Conservation (phyloP, 2,113 vertebrate genomes). For the Speoplatyrhinus poulsoni region DNA sequence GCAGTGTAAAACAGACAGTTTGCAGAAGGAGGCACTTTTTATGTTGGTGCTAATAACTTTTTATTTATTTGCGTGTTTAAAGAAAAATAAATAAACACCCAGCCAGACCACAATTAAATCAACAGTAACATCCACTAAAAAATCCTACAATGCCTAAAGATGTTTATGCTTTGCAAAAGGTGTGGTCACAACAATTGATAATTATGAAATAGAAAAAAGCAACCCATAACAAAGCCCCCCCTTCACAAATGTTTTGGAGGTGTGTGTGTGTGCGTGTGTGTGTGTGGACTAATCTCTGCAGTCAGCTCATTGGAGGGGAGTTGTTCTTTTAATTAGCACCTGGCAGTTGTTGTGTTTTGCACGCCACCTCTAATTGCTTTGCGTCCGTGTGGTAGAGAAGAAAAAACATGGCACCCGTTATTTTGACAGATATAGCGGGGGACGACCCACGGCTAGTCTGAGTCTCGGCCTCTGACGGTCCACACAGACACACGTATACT, state of each 20-base stretch:
- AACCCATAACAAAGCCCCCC: too few relatives aligned
- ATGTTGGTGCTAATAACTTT: constrained; percentile 11
- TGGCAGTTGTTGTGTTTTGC: constrained; percentile 74
- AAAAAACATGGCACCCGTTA: constrained; percentile 20
- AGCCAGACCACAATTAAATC: constrained; percentile 10
- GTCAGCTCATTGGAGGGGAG: constrained; percentile 59
- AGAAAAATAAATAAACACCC: neutral
- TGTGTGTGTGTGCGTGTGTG: neutral
- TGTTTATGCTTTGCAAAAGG: neutral
- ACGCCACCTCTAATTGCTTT: constrained; percentile 76
- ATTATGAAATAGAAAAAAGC: neutral
- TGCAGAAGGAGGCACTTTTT: constrained; percentile 10
- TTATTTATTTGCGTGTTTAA: neutral
- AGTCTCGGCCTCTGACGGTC: constrained; percentile 13
- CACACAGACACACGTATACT: constrained; percentile 5
- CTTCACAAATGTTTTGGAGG: constrained; percentile 8
- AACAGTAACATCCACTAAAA: neutral
- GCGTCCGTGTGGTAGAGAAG: constrained; percentile 62
- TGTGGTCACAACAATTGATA: neutral
- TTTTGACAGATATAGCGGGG: constrained; percentile 50
- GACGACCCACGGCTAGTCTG: constrained; percentile 37
- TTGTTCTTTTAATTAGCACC: constrained; percentile 78
- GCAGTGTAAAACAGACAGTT: constrained; percentile 44
- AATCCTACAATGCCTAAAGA: neutral
- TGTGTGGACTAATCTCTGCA: constrained; percentile 32